Evolutionary conservation across 2,797 vertebrate species (phyloP).

Genomic region (Rhinella marina): DNA sequence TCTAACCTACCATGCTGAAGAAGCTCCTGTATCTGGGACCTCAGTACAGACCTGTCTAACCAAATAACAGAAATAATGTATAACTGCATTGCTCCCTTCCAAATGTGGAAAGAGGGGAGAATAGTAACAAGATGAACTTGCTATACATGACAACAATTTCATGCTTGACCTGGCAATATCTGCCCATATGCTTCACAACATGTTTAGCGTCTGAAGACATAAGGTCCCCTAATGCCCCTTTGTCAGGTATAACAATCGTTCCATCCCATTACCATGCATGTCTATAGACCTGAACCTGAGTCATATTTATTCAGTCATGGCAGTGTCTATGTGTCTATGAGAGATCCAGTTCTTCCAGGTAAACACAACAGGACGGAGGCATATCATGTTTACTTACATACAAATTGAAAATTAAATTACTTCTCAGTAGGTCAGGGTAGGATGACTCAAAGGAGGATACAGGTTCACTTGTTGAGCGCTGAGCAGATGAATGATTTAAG

Average conservation of each 20-base stretch:
- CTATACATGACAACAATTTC: neutral
- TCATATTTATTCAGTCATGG: slow-evolving; percentile 25
- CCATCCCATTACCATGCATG: neutral
- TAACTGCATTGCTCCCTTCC: neutral
- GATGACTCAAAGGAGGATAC: neutral
- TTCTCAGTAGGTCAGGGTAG: neutral
- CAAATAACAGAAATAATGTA: neutral
- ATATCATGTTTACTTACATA: slow-evolving; percentile 35
- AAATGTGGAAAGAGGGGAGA: neutral
- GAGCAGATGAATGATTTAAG: neutral
- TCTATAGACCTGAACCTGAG: neutral
- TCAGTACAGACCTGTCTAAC: neutral
- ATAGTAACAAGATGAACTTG: neutral
- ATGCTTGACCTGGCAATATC: neutral
- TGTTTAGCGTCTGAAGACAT: neutral
- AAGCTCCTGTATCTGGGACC: neutral
- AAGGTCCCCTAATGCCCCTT: neutral
- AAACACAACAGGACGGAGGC: neutral
- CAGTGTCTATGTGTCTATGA: neutral
- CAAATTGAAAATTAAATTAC: slow-evolving; percentile 39
- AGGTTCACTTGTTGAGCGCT: neutral
- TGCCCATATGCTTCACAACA: neutral
- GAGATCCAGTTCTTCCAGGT: neutral
- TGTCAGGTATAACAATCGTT: neutral
- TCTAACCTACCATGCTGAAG: neutral